Evolutionary conservation across 2,797 vertebrate species (phyloP).

Genomic region (Enteromius trimaculatus): DNA sequence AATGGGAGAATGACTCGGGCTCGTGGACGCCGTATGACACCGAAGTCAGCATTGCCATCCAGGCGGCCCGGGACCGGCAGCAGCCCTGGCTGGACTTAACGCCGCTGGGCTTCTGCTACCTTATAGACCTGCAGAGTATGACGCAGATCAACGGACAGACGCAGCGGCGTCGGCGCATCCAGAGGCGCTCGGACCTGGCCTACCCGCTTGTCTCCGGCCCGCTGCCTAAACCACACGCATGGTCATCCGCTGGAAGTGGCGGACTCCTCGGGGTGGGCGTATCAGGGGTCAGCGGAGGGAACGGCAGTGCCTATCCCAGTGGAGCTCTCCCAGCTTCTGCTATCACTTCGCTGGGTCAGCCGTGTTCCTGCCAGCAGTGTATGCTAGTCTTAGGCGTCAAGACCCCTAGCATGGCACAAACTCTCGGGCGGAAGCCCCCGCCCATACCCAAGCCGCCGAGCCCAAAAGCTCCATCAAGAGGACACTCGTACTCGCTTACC

Average conservation of each 20-base stretch:
- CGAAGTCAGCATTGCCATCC: slow-evolving; percentile 93
- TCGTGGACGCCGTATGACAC: slow-evolving; percentile 95
- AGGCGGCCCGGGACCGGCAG: slow-evolving; percentile 90
- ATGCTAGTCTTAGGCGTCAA: slow-evolving; percentile 92
- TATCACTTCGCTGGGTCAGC: slow-evolving; percentile 79
- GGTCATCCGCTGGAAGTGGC: slow-evolving; percentile 73
- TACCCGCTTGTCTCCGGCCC: slow-evolving; percentile 88
- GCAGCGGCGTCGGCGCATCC: slow-evolving; percentile 89
- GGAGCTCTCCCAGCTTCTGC: slow-evolving; percentile 77
- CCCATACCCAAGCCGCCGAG: slow-evolving; percentile 65
- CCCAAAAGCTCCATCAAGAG: slow-evolving; percentile 69
- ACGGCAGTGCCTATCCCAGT: slow-evolving; percentile 79
- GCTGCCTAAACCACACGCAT: slow-evolving; percentile 78
- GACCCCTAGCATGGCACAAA: slow-evolving; percentile 78
- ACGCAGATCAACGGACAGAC: slow-evolving; percentile 96
- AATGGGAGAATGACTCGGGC: slow-evolving; percentile 93
- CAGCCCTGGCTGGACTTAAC: slow-evolving; percentile 95
- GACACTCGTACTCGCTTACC: slow-evolving; percentile 76
- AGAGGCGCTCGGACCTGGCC: slow-evolving; percentile 88
- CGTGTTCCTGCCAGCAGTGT: slow-evolving; percentile 93
- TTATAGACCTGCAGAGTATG: slow-evolving; percentile 96
- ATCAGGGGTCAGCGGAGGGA: slow-evolving; percentile 73
- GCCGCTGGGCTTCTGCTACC: slow-evolving; percentile 90
- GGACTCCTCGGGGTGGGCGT: slow-evolving; percentile 71
- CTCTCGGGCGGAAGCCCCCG: slow-evolving; percentile 77